Base-by-base conservation (phyloP, 2,797 vertebrate genomes). In the Rhinophrynus dorsalis region DNA sequence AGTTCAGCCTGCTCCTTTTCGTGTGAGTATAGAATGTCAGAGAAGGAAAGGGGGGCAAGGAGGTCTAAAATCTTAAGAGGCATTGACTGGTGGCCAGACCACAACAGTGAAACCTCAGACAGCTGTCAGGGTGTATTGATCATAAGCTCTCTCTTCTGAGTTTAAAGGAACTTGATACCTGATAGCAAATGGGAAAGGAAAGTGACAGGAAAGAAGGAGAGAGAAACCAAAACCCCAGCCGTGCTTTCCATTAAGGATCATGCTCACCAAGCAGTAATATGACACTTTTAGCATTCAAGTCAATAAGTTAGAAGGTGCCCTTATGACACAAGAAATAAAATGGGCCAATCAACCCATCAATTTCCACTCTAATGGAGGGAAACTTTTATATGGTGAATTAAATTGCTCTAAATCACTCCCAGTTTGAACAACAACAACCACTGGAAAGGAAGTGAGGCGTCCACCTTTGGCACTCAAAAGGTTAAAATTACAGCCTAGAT, bases 51-150 rank as follows among this genome's bases (percentile, higher is more conserved):
- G 26, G 15, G 24, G 33, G 8, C 20, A 18, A 13, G 13, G 20
- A 40, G n/a, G 1, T 11, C 10, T 15, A 44, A 51, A 61, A 13
- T 44, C 51, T 24, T 69, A 17, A n/a, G 12, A 52, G 37, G 38
- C 17, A 50, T 15, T 51, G 42, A 33, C 12, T 58, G 35, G 27
- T 59, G 54, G 33, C 57, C 38, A 33, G 42, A 18, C 44, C 11
- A 32, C 17, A 20, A 32, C 6, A 20, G 52, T 50, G 27, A 64
- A 67, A 58, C 68, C 52, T 9, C 61, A 51, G 33, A 61, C 69
- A 72, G 61, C 61, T 72, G 68, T 72, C 61, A 52, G 48, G 44
- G 45, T 44, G 45, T 58, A 72, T 66, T 72, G 69, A 66, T 72
- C 52, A 44, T 44, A 47, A 47, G 27, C n/a, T 20, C 44, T 59